Conservation (phyloP, 2,888 invertebrate species). For the Dynastes maya region DNA sequence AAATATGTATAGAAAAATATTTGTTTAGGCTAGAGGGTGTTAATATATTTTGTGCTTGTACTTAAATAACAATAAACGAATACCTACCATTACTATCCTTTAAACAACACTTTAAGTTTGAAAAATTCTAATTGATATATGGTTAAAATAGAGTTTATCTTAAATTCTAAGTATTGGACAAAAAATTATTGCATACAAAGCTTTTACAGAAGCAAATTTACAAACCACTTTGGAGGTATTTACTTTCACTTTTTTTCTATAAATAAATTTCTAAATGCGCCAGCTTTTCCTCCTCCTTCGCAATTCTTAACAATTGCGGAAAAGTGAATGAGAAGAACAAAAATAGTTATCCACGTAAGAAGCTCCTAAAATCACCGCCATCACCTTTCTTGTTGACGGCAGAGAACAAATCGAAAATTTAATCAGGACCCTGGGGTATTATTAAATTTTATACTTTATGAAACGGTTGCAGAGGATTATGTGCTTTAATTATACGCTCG, state of each 20-base stretch:
- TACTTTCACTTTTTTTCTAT: not conserved
- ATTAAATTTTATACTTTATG: slow-evolving; percentile 41
- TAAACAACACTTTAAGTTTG: too few relatives aligned
- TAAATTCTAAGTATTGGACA: too few relatives aligned
- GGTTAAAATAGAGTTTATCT: too few relatives aligned
- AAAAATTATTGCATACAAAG: too few relatives aligned
- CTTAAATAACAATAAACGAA: too few relatives aligned
- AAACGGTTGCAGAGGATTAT: slow-evolving; percentile 27
- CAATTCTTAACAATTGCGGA: not conserved
- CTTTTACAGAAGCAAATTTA: slow-evolving; percentile 23
- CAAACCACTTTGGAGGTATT: slow-evolving; percentile 25
- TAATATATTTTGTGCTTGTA: too few relatives aligned
- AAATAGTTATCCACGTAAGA: slow-evolving; percentile 29
- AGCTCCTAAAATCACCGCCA: slow-evolving; percentile 29
- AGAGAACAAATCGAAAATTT: slow-evolving; percentile 41
- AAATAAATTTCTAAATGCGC: slow-evolving; percentile 1
- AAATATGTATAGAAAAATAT: too few relatives aligned
- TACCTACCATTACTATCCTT: too few relatives aligned
- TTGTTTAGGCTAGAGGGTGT: too few relatives aligned
- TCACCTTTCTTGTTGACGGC: slow-evolving; percentile 31
- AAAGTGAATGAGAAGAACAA: slow-evolving; percentile 11
- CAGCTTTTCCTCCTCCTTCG: not conserved
- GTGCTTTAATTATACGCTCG: slow-evolving; percentile 36
- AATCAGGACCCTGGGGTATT: slow-evolving; percentile 33
- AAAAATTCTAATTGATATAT: too few relatives aligned